A percentile compares a stretch with the other conserved stretches of the same genome.
phyloP scores from a whole-genome alignment of 2,797 vertebrate genomes.

The Graptemys geographica region DNA sequence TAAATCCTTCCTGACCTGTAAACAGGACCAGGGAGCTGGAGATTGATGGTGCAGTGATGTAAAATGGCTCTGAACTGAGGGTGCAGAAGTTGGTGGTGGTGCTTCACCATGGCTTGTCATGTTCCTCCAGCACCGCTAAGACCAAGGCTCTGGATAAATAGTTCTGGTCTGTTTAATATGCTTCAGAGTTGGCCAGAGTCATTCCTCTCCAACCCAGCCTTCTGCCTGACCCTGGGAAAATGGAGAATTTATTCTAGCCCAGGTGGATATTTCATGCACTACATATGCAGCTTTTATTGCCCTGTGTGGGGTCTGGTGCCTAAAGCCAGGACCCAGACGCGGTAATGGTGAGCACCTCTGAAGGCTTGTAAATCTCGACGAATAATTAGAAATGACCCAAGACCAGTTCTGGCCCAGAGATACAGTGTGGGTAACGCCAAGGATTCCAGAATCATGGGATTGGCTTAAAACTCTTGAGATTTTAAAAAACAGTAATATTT shows the following conservation, averaged over 20 bases:
- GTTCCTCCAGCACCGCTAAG: background rate
- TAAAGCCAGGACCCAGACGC: too few relatives aligned
- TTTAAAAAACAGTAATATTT: too few relatives aligned
- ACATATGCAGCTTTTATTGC: too few relatives aligned
- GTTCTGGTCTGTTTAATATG: background rate
- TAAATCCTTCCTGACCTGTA: fast-evolving
- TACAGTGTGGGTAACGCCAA: background rate
- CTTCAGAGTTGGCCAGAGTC: constrained; percentile 5
- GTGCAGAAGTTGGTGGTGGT: fast-evolving
- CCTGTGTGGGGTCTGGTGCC: too few relatives aligned
- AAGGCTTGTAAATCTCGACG: too few relatives aligned
- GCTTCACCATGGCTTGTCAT: background rate
- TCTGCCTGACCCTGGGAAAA: background rate
- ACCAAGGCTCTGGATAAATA: constrained; percentile 7
- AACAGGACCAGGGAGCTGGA: background rate
- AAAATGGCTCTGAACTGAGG: background rate
- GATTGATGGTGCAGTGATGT: background rate
- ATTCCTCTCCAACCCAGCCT: constrained; percentile 12
- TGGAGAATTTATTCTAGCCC: constrained; percentile 3
- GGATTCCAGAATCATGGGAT: background rate
- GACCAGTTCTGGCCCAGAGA: too few relatives aligned
- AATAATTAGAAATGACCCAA: too few relatives aligned
- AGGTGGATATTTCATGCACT: background rate
- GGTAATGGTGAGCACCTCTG: too few relatives aligned
- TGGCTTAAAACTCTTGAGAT: background rate